These are phyloP conservation scores for Formica exsecta DNA, from an alignment of 1,140 invertebrate genomes.

Conservation along the genomic window DNA sequence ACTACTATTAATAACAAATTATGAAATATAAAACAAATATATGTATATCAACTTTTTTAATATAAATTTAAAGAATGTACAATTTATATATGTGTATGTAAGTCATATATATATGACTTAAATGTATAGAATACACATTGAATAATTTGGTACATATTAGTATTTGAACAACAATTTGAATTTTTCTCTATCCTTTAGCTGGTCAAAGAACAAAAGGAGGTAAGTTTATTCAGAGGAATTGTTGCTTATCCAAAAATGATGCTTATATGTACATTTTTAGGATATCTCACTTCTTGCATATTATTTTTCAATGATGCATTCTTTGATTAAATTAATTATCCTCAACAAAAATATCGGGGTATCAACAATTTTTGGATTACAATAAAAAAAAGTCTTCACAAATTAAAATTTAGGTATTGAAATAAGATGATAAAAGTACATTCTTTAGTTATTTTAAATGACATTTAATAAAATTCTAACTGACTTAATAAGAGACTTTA, in stretches of 20 bases:
- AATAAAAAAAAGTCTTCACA: no score
- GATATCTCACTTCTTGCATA: not conserved
- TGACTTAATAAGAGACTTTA: no score
- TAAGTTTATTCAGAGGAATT: constrained; percentile 76
- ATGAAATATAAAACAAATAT: not conserved
- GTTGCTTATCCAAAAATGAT: not conserved
- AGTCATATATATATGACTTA: not conserved
- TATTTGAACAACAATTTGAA: constrained; percentile 46
- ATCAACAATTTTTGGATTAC: no score
- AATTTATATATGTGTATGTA: no score
- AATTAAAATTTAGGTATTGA: no score
- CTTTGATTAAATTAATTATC: no score
- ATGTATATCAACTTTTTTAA: no score
- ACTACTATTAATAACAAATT: not conserved
- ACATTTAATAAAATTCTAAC: no score
- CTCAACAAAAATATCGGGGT: no score
- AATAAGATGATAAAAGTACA: no score
- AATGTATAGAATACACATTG: constrained; percentile 1
- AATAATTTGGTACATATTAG: not conserved
- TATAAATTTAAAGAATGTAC: no score
- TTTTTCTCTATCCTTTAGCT: constrained; percentile 84
- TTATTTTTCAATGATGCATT: not conserved
- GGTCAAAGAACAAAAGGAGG: constrained; percentile 86
- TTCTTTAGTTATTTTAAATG: no score
- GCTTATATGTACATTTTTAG: not conserved